These are phyloP conservation scores for Stegostoma tigrinum DNA, from an alignment of 2,113 vertebrate genomes.

Conservation along the genomic window DNA sequence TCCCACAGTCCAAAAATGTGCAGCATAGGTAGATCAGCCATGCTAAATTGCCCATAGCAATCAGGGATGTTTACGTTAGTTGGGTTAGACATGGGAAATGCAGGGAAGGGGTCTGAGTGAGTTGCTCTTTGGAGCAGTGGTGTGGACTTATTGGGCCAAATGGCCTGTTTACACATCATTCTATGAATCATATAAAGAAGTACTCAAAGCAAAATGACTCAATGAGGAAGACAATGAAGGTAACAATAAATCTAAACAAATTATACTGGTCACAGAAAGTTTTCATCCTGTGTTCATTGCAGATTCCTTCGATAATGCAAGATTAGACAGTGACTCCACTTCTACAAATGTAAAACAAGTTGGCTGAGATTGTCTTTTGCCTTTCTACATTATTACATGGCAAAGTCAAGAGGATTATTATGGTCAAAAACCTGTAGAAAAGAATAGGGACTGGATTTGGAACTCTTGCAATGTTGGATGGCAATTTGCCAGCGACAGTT, in stretches of 20 bases:
- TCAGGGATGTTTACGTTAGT: too few species aligned
- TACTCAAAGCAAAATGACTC: neutral
- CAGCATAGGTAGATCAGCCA: too few species aligned
- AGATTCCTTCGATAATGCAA: neutral
- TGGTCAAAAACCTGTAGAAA: neutral
- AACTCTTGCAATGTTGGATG: neutral
- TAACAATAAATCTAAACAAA: neutral
- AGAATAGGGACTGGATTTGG: neutral
- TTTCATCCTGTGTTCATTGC: neutral
- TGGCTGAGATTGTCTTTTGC: neutral
- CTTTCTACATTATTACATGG: neutral
- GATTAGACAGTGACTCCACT: neutral
- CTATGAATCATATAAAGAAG: neutral
- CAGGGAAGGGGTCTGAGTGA: too few species aligned
- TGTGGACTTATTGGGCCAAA: too few species aligned
- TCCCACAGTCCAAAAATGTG: too few species aligned
- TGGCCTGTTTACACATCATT: too few species aligned
- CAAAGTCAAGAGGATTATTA: neutral
- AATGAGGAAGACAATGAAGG: neutral
- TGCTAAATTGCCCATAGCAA: too few species aligned
- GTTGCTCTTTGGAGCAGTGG: too few species aligned
- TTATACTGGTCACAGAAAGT: neutral
- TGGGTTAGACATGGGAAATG: too few species aligned
- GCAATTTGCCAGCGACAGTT: neutral
- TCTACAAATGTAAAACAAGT: neutral